Evolutionary conservation across 2,797 vertebrate species (phyloP).

Genomic region (Glyptemys insculpta): DNA sequence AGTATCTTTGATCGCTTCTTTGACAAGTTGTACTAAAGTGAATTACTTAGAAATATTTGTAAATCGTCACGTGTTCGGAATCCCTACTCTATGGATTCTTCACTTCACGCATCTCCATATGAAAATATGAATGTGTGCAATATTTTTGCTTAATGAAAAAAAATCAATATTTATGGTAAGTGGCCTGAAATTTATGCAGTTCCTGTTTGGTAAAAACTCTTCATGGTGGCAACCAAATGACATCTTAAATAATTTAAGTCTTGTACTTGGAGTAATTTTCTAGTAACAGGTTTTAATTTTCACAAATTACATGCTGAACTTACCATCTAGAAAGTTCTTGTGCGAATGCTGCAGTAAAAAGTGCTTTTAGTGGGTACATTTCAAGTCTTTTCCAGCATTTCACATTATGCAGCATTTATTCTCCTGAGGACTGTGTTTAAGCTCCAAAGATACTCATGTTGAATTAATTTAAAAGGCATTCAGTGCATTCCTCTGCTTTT

Average conservation of each 20-base stretch:
- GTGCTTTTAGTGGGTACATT: conserved; percentile 59
- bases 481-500: conserved; percentile 56
- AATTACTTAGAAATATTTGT: not conserved
- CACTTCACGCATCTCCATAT: not conserved
- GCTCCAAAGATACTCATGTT: conserved; percentile 68
- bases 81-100: not conserved
- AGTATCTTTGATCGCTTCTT: not conserved
- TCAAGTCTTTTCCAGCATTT: conserved; percentile 59
- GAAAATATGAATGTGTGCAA: conserved; percentile 36
- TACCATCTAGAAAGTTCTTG: conserved; percentile 52
- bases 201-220: not conserved
- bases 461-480: conserved; percentile 79
- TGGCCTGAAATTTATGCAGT: not conserved
- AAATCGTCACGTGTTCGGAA: not conserved
- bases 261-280: conserved; percentile 41
- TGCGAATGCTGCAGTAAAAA: conserved; percentile 49
- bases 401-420: conserved; percentile 75
- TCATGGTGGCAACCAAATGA: conserved; percentile 2
- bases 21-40: not conserved
- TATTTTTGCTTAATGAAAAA: conserved; percentile 47
- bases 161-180: conserved; percentile 50
- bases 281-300: conserved; percentile 65
- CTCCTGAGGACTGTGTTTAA: conserved; percentile 75
- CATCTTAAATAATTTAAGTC: conserved; percentile 31
- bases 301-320: conserved; percentile 50